Percentiles rank a stretch among this genome's conserved stretches.
These are phyloP conservation scores for Lucilia sericata DNA, from an alignment of 1,140 invertebrate species.

Conservation along the genomic window DNA sequence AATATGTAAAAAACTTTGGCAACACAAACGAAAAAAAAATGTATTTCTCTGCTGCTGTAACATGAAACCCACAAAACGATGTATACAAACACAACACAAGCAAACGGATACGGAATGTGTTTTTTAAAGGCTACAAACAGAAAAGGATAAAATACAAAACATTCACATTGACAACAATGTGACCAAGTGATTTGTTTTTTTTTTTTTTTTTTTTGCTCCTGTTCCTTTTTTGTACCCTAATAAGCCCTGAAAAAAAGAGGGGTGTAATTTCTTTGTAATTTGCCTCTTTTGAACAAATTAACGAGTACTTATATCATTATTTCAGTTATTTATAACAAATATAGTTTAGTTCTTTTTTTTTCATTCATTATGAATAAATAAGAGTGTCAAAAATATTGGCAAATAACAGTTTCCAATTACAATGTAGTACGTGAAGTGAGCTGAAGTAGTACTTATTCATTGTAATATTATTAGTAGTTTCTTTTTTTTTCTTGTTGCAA, in stretches of 20 bases:
- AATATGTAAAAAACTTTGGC: not conserved
- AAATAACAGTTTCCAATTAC: constrained; percentile 43
- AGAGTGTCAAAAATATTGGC: constrained; percentile 31
- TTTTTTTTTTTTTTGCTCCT: not conserved
- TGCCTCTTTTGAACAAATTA: not conserved
- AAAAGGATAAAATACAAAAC: not conserved
- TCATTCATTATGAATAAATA: not conserved
- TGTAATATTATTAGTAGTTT: not conserved
- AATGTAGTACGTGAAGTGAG: not conserved
- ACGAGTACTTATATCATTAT: not conserved
- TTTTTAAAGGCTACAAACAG: not conserved
- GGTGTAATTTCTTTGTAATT: not conserved
- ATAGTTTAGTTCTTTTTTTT: not conserved
- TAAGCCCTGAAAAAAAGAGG: constrained; percentile 1
- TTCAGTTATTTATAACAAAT: not conserved
- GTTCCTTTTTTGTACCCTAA: not conserved
- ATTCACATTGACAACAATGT: constrained; percentile 2
- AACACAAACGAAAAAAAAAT: too few species aligned
- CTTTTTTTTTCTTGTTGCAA: constrained; percentile 25
- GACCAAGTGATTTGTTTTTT: constrained; percentile 17
- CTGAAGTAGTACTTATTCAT: not conserved
- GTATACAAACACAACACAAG: not conserved
- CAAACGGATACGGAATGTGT: constrained; percentile 3
- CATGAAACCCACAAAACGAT: constrained; percentile 10
- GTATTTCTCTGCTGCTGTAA: too few species aligned